Evolutionary conservation across 2,113 vertebrate species (phyloP).

Genomic region (Dipodomys spectabilis): DNA sequence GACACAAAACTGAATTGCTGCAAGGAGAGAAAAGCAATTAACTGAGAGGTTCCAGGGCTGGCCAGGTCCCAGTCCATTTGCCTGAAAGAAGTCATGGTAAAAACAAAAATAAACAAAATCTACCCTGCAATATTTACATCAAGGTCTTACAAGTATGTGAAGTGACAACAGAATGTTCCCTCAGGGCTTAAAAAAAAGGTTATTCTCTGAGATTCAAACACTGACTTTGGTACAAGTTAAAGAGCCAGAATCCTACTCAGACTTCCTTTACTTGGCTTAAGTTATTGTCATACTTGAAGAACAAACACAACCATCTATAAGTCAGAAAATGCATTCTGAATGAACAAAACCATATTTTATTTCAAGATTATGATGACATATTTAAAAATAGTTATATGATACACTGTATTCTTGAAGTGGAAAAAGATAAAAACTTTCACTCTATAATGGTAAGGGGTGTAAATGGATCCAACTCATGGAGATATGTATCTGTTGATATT

Average conservation of each 20-base stretch:
- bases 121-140: neutral
- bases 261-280: neutral
- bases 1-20: conserved; percentile 98
- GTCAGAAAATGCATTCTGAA: conserved; percentile 2
- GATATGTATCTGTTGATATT: neutral
- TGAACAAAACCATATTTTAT: neutral
- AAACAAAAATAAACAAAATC: neutral
- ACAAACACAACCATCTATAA: conserved; percentile 1
- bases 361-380: neutral
- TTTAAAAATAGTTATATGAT: neutral
- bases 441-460: neutral
- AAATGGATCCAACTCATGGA: neutral
- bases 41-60: neutral
- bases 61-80: neutral
- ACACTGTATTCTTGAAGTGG: neutral
- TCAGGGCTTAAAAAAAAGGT: neutral
- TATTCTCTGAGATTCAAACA: conserved; percentile 23
- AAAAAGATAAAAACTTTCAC: neutral
- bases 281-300: neutral
- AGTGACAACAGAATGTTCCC: neutral
- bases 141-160: conserved; percentile 22
- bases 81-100: neutral
- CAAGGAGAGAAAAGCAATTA: conserved; percentile 72
- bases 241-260: neutral
- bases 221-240: conserved; percentile 27